phyloP scores from a whole-genome alignment of 2,113 vertebrate species.

The Gambusia holbrooki region DNA sequence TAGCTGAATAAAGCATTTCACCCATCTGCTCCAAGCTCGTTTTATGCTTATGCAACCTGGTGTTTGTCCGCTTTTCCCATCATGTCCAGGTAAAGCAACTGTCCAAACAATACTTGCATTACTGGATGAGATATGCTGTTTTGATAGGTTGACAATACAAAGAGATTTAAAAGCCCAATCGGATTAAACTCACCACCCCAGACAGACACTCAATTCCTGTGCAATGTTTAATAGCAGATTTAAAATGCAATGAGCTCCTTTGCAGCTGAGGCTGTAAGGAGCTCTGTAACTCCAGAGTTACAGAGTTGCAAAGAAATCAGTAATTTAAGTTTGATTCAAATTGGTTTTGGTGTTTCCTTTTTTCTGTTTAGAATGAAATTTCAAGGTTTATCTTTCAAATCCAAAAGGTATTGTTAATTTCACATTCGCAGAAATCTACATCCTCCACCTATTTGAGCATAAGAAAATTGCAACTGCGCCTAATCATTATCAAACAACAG shows the following conservation, averaged over 20 bases:
- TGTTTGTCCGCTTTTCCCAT: slow-evolving; percentile 46
- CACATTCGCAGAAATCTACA: neutral
- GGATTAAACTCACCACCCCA: slow-evolving; percentile 28
- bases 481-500: slow-evolving; percentile 50
- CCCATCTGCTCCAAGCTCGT: slow-evolving; percentile 36
- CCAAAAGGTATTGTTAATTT: neutral
- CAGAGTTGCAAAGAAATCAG: neutral
- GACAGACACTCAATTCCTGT: slow-evolving; percentile 8
- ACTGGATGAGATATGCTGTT: slow-evolving; percentile 45
- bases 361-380: neutral
- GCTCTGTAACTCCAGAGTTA: no score
- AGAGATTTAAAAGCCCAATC: slow-evolving; percentile 23
- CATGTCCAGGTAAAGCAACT: slow-evolving; percentile 69
- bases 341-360: neutral
- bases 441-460: slow-evolving; percentile 2
- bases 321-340: neutral
- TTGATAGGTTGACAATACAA: slow-evolving; percentile 51
- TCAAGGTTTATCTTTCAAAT: neutral
- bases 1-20: slow-evolving; percentile 9
- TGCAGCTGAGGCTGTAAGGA: neutral
- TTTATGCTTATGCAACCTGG: slow-evolving; percentile 56
- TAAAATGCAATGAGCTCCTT: neutral
- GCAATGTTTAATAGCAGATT: neutral
- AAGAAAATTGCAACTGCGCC: slow-evolving; percentile 25
- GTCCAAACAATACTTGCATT: slow-evolving; percentile 63